A percentile compares a stretch with the other conserved stretches of the same genome.
phyloP scores from a whole-genome alignment of 1,140 invertebrate species.

The Aporrectodea caliginosa region DNA sequence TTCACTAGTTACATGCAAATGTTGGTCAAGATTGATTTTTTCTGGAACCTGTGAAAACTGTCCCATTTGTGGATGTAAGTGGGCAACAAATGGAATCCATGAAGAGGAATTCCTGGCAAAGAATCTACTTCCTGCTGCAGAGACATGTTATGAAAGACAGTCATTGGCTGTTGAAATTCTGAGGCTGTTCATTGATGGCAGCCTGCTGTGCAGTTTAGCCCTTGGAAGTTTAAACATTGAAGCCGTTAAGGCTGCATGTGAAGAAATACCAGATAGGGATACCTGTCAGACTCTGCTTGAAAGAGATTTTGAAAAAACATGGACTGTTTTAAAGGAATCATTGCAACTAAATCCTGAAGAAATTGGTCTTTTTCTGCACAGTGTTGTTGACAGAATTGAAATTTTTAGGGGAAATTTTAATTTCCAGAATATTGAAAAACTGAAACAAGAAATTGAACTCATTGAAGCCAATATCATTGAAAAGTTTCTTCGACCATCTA shows the following conservation, averaged over 20 bases:
- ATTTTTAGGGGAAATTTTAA: neutral
- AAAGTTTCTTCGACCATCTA: neutral
- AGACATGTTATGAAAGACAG: neutral
- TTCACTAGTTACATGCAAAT: neutral
- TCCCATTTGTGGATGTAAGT: neutral
- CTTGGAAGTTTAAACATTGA: neutral
- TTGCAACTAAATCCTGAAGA: neutral
- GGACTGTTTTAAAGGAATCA: neutral
- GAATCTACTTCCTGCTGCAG: neutral
- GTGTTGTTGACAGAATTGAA: neutral
- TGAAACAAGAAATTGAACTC: neutral
- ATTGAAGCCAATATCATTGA: neutral
- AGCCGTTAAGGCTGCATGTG: neutral
- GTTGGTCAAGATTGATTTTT: neutral
- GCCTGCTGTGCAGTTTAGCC: neutral
- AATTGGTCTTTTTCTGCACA: neutral
- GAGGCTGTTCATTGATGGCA: neutral
- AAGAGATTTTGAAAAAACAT: neutral
- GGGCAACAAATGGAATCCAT: neutral
- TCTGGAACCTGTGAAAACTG: neutral
- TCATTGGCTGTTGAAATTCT: neutral
- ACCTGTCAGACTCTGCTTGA: neutral
- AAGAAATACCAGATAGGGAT: neutral
- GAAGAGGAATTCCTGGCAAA: neutral
- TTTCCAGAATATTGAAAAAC: neutral